phyloP scores from a whole-genome alignment of 2,113 vertebrate genomes.

The Chaetodon auriga region DNA sequence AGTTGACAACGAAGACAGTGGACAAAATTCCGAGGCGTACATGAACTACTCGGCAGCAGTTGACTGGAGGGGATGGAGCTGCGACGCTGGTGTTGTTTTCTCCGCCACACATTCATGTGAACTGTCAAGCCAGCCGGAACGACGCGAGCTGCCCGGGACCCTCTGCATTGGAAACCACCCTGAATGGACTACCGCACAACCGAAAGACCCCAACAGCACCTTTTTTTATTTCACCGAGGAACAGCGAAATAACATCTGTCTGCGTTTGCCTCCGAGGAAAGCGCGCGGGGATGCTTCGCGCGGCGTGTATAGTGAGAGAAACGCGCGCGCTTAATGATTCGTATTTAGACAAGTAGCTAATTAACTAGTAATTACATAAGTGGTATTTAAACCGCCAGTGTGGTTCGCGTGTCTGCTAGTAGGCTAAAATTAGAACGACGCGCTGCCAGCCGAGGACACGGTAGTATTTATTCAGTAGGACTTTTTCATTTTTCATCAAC shows the following conservation, averaged over 20 bases:
- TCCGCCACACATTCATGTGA: conserved; percentile 51
- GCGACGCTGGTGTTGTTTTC: conserved; percentile 71
- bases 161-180: conserved; percentile 33
- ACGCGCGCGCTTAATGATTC: conserved; percentile 53
- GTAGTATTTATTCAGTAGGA: conserved; percentile 31
- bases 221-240: background rate
- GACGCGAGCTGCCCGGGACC: conserved; percentile 52
- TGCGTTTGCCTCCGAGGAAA: background rate
- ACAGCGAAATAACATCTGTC: conserved; percentile 33
- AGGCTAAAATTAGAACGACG: conserved; percentile 43
- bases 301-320: conserved; percentile 24
- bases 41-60: conserved; percentile 67
- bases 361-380: conserved; percentile 67
- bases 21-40: conserved; percentile 38
- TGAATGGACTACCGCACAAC: conserved; percentile 54
- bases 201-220: background rate
- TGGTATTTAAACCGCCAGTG: conserved; percentile 41
- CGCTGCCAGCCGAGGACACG: conserved; percentile 47
- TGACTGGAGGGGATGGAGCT: conserved; percentile 70
- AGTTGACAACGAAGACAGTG: too few relatives aligned
- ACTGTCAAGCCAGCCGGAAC: conserved; percentile 43
- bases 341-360: conserved; percentile 62
- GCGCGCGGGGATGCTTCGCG: conserved; percentile 56
- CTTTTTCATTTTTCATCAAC: conserved; percentile 26
- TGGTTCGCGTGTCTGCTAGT: conserved; percentile 23